These are phyloP conservation scores for Phymastichus coffea DNA, from an alignment of 1,140 invertebrate genomes.

Conservation along the genomic window DNA sequence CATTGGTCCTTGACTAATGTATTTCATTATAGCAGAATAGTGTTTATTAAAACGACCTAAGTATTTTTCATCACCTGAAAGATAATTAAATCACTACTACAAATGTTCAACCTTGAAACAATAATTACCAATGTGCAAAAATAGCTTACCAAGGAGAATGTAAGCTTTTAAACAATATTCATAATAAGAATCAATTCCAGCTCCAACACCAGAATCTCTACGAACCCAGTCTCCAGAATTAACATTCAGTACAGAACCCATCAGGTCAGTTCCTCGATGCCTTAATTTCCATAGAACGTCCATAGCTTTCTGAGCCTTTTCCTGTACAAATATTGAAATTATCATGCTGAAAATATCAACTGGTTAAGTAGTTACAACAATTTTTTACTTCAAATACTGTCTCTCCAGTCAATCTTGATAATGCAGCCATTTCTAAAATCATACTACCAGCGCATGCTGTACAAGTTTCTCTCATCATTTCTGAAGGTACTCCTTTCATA, in stretches of 20 bases:
- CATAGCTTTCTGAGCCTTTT: constrained; percentile 94
- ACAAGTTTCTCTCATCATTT: constrained; percentile 85
- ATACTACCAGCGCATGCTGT: constrained; percentile 98
- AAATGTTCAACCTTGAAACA: background rate
- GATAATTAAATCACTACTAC: constrained; percentile 34
- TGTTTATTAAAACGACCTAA: constrained; percentile 92
- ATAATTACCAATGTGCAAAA: constrained; percentile 4
- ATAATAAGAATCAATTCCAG: constrained; percentile 98
- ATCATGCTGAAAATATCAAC: background rate
- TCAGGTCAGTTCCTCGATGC: constrained; percentile 87
- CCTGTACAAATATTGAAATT: constrained; percentile 48
- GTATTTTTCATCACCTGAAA: constrained; percentile 80
- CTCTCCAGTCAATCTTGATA: constrained; percentile 90
- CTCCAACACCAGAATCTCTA: constrained; percentile 95
- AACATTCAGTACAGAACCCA: constrained; percentile 94
- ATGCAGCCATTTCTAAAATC: constrained; percentile 94
- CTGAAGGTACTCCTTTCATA: constrained; percentile 74
- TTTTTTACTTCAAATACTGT: constrained; percentile 79
- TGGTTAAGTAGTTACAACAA: background rate
- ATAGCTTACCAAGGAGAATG: constrained; percentile 64
- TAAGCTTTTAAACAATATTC: constrained; percentile 97
- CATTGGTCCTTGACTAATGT: constrained; percentile 92
- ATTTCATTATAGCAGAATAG: constrained; percentile 98
- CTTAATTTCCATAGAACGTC: constrained; percentile 94
- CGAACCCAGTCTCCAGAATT: constrained; percentile 97